Conservation (phyloP, 2,797 vertebrate species). For the Macrochelys suwanniensis region DNA sequence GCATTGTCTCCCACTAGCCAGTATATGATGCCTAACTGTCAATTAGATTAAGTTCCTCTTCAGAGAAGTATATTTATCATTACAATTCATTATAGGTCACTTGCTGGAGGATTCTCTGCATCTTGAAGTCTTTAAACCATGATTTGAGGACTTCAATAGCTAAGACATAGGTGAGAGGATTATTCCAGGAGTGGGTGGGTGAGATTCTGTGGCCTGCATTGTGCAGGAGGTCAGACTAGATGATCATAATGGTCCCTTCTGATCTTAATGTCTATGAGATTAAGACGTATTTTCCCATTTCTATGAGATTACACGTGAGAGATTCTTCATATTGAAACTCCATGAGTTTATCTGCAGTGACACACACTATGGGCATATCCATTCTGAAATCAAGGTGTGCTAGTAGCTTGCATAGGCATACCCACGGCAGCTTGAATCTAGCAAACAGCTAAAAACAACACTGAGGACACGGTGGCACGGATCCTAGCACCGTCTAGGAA, state of each 20-base stretch:
- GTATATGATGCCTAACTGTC: neutral
- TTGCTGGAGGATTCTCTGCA: too few relatives aligned
- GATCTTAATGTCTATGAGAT: neutral
- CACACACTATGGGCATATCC: neutral
- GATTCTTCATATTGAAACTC: neutral
- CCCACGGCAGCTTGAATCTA: neutral
- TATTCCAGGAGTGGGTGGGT: too few relatives aligned
- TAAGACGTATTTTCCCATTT: neutral
- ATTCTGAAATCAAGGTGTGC: neutral
- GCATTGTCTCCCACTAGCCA: neutral
- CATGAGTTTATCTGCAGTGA: neutral
- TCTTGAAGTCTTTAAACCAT: too few relatives aligned
- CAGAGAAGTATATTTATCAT: neutral
- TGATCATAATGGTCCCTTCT: too few relatives aligned
- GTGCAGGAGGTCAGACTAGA: too few relatives aligned
- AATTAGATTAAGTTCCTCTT: neutral
- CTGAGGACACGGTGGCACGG: neutral
- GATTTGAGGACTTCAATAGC: too few relatives aligned
- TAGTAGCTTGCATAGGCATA: neutral
- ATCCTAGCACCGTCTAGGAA: neutral
- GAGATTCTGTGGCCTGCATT: too few relatives aligned
- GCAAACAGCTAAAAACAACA: neutral
- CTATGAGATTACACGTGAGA: fast-evolving
- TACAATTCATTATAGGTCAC: neutral
- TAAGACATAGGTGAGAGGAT: too few relatives aligned